Conservation (phyloP, 2,113 vertebrate genomes). For the Reinhardtius hippoglossoides region DNA sequence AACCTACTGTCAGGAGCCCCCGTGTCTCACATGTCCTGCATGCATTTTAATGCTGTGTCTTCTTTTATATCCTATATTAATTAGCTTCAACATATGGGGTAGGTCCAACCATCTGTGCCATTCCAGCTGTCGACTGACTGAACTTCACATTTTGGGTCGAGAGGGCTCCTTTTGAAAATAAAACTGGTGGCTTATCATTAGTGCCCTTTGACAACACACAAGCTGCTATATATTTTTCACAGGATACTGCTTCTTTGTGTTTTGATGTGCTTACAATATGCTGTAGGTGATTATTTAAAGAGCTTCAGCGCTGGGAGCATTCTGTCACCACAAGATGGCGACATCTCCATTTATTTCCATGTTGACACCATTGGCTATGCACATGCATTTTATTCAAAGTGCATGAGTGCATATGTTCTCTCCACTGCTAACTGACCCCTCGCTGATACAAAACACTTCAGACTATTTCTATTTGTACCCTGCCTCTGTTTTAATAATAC, state of each 20-base stretch:
- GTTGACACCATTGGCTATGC: neutral
- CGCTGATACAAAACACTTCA: constrained; percentile 24
- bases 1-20: constrained; percentile 19
- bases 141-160: constrained; percentile 13
- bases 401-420: constrained; percentile 2
- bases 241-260: neutral
- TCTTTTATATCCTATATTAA: constrained; percentile 48
- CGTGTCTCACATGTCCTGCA: constrained; percentile 10
- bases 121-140: constrained; percentile 45
- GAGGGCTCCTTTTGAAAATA: constrained; percentile 6
- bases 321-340: constrained; percentile 72
- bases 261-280: constrained; percentile 13
- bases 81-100: constrained; percentile 50
- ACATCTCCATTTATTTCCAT: constrained; percentile 50
- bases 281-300: neutral
- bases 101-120: constrained; percentile 56
- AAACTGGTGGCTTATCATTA: neutral
- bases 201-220: constrained; percentile 6
- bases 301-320: neutral
- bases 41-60: constrained; percentile 59
- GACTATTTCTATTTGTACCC: constrained; percentile 2
- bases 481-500: constrained; percentile 37
- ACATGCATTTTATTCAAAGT: neutral
- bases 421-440: constrained; percentile 23
- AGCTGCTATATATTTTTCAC: neutral